Evolutionary conservation across 92 coral and sea anemone genomes (phyloP), one percentile per base, ranked within the genome.

Genomic region (Phenganax marumi): DNA sequence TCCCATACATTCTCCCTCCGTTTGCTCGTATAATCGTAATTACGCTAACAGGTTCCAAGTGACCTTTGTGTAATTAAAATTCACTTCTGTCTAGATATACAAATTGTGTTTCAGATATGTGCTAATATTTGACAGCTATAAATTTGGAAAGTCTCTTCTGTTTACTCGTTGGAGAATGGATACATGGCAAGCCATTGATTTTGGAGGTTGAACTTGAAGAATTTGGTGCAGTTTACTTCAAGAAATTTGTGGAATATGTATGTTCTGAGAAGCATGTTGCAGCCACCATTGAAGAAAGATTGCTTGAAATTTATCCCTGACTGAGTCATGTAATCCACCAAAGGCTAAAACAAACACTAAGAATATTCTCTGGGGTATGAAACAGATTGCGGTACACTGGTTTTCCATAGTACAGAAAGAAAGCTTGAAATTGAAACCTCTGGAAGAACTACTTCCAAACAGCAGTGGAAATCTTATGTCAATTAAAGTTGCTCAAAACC

Each of bases 61-160:
- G 56, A 56, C 77, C 77, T 49, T 72, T 72, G 77, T 72, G 77
- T 72, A 72, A 72, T 72, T 72, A 14, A 48, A 46, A 63, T 11
- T 63, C 68, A 21, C 17, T 61, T 16, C 7, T 17, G 17, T 61
- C n/a, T 16, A 21, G 17, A 7, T 61, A 7, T 26, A 61, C 7
- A 61, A 16, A 61, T 6, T 61, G 68, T 61, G 68, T 61, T 8
- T 26, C 68, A 7, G 68, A 61, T 7, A 61, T 61, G 68, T 61
- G 68, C 68, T 6, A 61, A 6, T 16, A 61, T 16, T 61, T 61
- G 68, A 61, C 68, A 16, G 8, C 8, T 61, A 7, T 61, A 61
- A 26, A 61, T 61, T 26, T 61, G 8, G 68, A 61, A 16, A 7
- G 8, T 7, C 17, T 61, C 23, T 7, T 61, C 68, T 17, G 17